Base-by-base conservation (phyloP, 2,888 invertebrate species). In the Catotricha subobsoleta region DNA sequence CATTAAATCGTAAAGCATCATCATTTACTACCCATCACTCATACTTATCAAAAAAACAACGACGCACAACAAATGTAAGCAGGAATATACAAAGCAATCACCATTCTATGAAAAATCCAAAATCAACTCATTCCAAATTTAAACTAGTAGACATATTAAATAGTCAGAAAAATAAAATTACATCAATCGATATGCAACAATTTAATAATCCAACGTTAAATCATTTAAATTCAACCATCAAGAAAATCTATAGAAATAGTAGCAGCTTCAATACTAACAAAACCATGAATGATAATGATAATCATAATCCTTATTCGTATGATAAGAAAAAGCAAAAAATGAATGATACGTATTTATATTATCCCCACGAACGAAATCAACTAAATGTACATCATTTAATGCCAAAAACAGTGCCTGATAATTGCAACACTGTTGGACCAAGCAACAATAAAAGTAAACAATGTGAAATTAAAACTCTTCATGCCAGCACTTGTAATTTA, bases 341-440 rank as follows among this genome's bases (percentile, higher is more conserved):
- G 43, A 45, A 47, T 19, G 44, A 48, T 16, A 48, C 50, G 13
- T 43, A 49, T 20, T 49, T 46, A 25, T 46, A 49, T 36, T 50
- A 47, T 44, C 50, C 48, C 41, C 48, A 50, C 34, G 48, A 50
- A 36, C 46, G 47, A 31, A 46, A 47, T 12, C 42, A n/a, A n/a
- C n/a, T n/a, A n/a, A n/a, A n/a, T n/a, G n/a, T n/a, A n/a, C 38
- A 46, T 21, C 45, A 39, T 20, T 29, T 19, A n/a, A 13, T 28
- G 3, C 18, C 18, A 8, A 37, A 37, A 37, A 23, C 21, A 13
- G 23, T 30, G 8, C 20, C 28, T 31, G n/a, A 16, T 19, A 31
- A 20, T 8, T 33, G 47, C 47, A 23, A 37, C 41, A 43, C 53
- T 46, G 36, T 48, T 50, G 33, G 48, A 49, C 33, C 53, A 20